Conservation (phyloP, 2,888 invertebrate genomes). For the Scaptomyza tumidula region DNA sequence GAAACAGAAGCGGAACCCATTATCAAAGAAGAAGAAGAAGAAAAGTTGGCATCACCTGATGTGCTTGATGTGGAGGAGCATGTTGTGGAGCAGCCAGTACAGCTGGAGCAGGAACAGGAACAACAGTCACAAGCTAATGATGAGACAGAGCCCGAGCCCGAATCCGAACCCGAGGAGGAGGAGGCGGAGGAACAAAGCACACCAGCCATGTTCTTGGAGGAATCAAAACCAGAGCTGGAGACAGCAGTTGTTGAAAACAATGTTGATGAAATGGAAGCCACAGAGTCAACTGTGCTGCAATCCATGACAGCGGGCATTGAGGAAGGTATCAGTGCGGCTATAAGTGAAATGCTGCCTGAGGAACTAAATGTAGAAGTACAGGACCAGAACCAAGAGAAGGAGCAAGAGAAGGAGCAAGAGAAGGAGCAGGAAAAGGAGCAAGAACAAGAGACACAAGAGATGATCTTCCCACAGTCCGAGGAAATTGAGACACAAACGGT, state of each 20-base stretch:
- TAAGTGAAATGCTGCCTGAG: conserved; percentile 55
- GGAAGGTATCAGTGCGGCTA: conserved; percentile 60
- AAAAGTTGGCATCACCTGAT: conserved; percentile 40
- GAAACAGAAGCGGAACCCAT: conserved; percentile 22
- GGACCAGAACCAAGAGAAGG: conserved; percentile 6
- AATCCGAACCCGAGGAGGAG: neutral
- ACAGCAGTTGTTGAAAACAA: conserved; percentile 30
- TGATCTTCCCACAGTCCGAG: conserved; percentile 5
- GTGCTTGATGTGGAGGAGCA: conserved; percentile 59
- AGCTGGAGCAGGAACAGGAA: conserved; percentile 6
- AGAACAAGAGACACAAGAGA: conserved; percentile 11
- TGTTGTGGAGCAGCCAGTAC: conserved; percentile 54
- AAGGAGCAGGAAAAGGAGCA: conserved; percentile 1
- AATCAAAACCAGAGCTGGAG: conserved; percentile 12
- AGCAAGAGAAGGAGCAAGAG: conserved; percentile 17
- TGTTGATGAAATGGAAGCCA: conserved; percentile 51
- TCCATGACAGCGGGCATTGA: conserved; percentile 53
- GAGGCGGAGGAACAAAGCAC: conserved; percentile 18
- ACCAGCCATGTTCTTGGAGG: conserved; percentile 5
- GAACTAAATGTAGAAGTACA: conserved; percentile 24
- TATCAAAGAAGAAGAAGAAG: conserved; percentile 3
- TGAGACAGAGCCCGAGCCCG: neutral
- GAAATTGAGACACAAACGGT: conserved; percentile 19
- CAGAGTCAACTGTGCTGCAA: conserved; percentile 51
- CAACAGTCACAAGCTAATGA: conserved; percentile 14